Evolutionary conservation across 2,797 vertebrate species (phyloP).

Genomic region (Distichodus sexfasciatus): DNA sequence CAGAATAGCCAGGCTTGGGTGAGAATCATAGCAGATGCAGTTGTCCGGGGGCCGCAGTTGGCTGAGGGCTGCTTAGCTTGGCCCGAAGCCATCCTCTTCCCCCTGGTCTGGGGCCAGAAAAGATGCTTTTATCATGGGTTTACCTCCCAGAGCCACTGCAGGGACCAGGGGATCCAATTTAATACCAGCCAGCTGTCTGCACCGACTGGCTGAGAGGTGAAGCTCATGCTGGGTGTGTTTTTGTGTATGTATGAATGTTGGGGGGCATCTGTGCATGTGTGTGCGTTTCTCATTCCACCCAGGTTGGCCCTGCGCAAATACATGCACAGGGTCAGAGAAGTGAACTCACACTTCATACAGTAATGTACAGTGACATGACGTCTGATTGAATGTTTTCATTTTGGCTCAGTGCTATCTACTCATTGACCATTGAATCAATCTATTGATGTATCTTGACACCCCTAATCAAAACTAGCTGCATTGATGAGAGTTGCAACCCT

Average conservation of each 20-base stretch:
- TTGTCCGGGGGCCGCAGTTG: slow-evolving; percentile 69
- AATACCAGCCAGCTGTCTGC: slow-evolving; percentile 76
- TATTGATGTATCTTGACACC: no score
- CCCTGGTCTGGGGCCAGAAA: slow-evolving; percentile 64
- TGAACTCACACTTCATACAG: no score
- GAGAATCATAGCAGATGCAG: slow-evolving; percentile 66
- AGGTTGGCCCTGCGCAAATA: not conserved
- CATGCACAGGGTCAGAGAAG: slow-evolving; percentile 7
- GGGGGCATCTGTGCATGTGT: slow-evolving; percentile 11
- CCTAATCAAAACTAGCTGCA: no score
- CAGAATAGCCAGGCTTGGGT: slow-evolving; percentile 53
- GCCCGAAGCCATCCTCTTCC: slow-evolving; percentile 70
- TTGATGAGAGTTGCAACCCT: not conserved
- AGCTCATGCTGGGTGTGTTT: slow-evolving; percentile 10
- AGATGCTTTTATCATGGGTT: slow-evolving; percentile 76
- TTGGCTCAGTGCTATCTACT: no score
- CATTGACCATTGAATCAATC: no score
- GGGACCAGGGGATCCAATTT: slow-evolving; percentile 74
- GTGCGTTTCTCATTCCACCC: not conserved
- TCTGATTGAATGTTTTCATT: no score
- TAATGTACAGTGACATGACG: no score
- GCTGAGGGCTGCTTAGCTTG: slow-evolving; percentile 71
- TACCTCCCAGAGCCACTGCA: slow-evolving; percentile 69
- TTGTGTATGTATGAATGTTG: slow-evolving; percentile 23
- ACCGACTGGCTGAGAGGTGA: slow-evolving; percentile 35